Evolutionary conservation across 2,113 vertebrate genomes (phyloP), one percentile per base, ranked within the genome.

Genomic region (Onychorhynchus coronatus): DNA sequence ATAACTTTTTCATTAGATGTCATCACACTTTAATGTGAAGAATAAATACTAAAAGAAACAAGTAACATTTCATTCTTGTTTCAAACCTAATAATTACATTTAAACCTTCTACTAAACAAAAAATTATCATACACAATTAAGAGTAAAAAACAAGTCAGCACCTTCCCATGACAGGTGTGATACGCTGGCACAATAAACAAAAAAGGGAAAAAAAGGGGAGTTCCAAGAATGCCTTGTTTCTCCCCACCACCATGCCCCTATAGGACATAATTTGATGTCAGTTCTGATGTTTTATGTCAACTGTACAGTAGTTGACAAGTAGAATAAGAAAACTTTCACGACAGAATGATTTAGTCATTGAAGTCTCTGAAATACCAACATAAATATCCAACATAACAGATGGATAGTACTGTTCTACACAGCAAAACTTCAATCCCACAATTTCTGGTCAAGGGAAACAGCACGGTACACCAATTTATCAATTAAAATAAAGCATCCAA

Each of bases 181-280:
- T 58, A 55, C 3, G 18, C 5, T 18, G 9, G 30, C 21, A 85
- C 12, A 91, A 55, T 23, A 87, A 89, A 81, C 13, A 46, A 66
- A 46, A 66, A 78, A 41, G 3, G 1, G 7, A 4, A 1, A 1
- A 4, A 1, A 16, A 15, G 19, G 25, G 5, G 4, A 66, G n/a
- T 70, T 87, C 59, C 28, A n/a, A 24, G 58, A 93, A 75, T 33
- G 9, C 1, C 24, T 66, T 42, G 21, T 46, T 75, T 68, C 56
- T 68, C 18, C 24, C 13, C 44, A 35, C 3, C 28, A 6, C 17
- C 15, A 11, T 3, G 1, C 19, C 25, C 19, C 27, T n/a, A 0
- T 30, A 75, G 71, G 24, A 25, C 25, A 37, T 33, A 41, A 70
- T 73, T 79, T 73, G 37, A 85, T 33, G 39, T 8, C 53, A 58